Percentiles rank a stretch among this genome's conserved stretches.
Evolutionary conservation across 2,113 vertebrate genomes (phyloP).

Genomic region (Antigone vipio): DNA sequence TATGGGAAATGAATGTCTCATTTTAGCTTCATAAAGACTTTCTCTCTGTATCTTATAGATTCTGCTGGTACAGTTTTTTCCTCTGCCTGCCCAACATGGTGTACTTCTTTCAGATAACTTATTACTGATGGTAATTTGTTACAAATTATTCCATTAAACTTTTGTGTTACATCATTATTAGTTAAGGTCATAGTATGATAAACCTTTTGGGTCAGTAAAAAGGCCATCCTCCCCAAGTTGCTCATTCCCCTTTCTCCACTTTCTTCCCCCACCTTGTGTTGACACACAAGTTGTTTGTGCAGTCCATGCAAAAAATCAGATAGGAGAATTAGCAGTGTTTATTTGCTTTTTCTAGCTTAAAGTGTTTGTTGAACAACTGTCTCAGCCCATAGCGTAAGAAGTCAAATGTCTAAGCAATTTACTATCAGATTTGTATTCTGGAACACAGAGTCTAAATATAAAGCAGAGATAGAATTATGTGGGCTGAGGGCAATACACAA

Average conservation of each 20-base stretch:
- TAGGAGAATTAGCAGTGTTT: not conserved
- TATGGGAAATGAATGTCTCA: not conserved
- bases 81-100: not conserved
- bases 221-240: not conserved
- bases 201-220: not conserved
- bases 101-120: not conserved
- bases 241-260: not conserved
- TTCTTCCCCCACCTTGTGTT: not conserved
- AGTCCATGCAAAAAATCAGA: not conserved
- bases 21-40: not conserved
- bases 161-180: not conserved
- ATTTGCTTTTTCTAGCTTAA: not conserved
- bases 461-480: not conserved
- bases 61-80: not conserved
- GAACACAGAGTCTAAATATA: not conserved
- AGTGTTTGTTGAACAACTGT: not conserved
- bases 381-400: not conserved
- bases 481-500: not conserved
- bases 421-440: not conserved
- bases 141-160: not conserved
- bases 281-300: not conserved
- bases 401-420: not conserved
- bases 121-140: not conserved
- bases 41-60: not conserved
- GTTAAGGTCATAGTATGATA: not conserved